Evolutionary conservation across 2,113 vertebrate species (phyloP).

Genomic region (Stegastes partitus): DNA sequence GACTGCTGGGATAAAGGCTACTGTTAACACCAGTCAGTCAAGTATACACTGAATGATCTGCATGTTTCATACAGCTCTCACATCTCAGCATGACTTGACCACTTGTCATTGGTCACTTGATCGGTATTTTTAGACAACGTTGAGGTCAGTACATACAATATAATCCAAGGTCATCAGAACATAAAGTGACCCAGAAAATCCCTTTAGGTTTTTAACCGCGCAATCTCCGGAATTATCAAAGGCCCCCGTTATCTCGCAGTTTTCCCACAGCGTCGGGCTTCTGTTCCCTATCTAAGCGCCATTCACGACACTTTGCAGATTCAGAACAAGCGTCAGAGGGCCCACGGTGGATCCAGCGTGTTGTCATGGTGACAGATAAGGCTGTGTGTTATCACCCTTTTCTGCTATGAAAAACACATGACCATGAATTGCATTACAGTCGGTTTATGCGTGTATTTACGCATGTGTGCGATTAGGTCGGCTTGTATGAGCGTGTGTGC

Average conservation of each 20-base stretch:
- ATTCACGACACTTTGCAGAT: conserved; percentile 52
- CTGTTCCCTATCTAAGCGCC: conserved; percentile 57
- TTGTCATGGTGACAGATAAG: conserved; percentile 74
- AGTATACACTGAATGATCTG: background rate
- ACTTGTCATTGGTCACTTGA: too few relatives aligned
- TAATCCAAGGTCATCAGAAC: conserved; percentile 41
- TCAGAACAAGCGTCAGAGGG: conserved; percentile 56
- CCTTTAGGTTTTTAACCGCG: conserved; percentile 1
- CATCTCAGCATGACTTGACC: background rate
- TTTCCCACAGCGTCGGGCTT: conserved; percentile 48
- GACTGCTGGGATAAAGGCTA: conserved; percentile 25
- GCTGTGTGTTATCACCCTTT: conserved; percentile 54
- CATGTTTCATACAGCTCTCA: background rate
- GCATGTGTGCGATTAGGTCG: background rate
- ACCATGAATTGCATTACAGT: conserved; percentile 37
- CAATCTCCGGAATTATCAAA: conserved; percentile 58
- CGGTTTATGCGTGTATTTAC: conserved; percentile 31
- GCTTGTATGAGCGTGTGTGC: conserved; percentile 4
- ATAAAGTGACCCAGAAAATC: conserved; percentile 25
- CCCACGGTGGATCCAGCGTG: conserved; percentile 38
- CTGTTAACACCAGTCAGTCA: conserved; percentile 27
- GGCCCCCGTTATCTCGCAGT: conserved; percentile 48
- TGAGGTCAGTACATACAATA: background rate
- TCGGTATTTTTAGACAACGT: conserved; percentile 21
- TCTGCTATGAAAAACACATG: conserved; percentile 62